Evolutionary conservation across 1,140 invertebrate species (phyloP).

Genomic region (Cyclargus thomasi): DNA sequence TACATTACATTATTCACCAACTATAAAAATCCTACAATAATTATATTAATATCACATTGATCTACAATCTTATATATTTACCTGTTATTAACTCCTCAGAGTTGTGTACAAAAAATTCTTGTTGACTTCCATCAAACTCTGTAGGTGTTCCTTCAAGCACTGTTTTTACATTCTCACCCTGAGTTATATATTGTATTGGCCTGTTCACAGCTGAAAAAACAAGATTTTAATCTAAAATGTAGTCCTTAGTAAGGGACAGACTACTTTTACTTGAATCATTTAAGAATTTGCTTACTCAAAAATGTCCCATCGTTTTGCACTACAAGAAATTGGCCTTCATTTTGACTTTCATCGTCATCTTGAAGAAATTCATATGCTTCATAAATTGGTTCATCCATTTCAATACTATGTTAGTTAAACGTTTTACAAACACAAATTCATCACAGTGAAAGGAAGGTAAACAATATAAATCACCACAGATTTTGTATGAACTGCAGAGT

Average conservation of each 20-base stretch:
- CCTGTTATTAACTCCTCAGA: constrained; percentile 3
- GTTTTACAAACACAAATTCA: background rate
- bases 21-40: constrained; percentile 6
- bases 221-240: background rate
- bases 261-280: too few species aligned
- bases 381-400: constrained; percentile 51
- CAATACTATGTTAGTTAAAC: background rate
- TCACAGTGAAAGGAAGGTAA: too few species aligned
- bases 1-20: constrained; percentile 12
- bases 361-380: constrained; percentile 55
- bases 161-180: constrained; percentile 45
- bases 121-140: constrained; percentile 46
- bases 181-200: constrained; percentile 51
- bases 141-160: constrained; percentile 33
- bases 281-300: constrained; percentile 28
- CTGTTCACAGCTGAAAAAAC: constrained; percentile 44
- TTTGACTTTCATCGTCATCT: constrained; percentile 30
- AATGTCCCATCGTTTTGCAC: constrained; percentile 61
- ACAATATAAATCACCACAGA: too few species aligned
- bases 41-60: background rate
- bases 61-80: background rate
- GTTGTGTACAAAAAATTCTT: constrained; percentile 51
- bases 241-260: too few species aligned
- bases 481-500: too few species aligned
- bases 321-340: constrained; percentile 46